Conservation (phyloP, 2,797 vertebrate genomes). For the Enteromius mattozi region DNA sequence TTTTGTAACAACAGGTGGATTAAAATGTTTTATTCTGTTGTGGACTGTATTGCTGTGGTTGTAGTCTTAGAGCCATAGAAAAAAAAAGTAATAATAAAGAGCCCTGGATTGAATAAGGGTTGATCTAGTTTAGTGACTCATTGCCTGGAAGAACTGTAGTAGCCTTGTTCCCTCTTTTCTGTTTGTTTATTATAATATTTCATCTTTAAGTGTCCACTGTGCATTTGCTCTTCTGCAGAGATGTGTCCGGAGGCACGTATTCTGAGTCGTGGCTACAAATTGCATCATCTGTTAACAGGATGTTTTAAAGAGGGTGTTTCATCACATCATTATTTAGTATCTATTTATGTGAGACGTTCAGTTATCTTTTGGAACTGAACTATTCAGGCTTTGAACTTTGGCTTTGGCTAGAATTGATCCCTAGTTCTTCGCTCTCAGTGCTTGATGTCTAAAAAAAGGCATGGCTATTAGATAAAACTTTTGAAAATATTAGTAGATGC, state of each 20-base stretch:
- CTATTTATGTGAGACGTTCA: not conserved
- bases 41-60: not conserved
- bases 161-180: not conserved
- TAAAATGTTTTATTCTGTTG: not conserved
- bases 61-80: not conserved
- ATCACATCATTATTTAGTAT: not conserved
- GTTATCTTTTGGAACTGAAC: not conserved
- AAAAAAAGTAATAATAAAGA: not conserved
- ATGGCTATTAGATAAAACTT: not conserved
- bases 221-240: not conserved
- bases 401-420: not conserved
- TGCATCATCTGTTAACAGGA: constrained; percentile 11
- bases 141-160: not conserved
- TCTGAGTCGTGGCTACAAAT: not conserved
- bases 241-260: not conserved
- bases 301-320: constrained; percentile 13
- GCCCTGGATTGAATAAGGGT: constrained; percentile 15
- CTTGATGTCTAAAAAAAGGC: not conserved
- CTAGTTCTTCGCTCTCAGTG: not conserved
- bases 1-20: not conserved
- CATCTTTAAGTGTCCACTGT: not conserved
- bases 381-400: constrained; percentile 18
- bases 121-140: constrained; percentile 23
- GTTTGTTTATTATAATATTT: constrained; percentile 25
- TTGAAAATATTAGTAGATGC: not conserved